Percentiles rank a stretch among this genome's conserved stretches.
Conservation (phyloP, 2,113 vertebrate species). For the Riparia riparia region DNA sequence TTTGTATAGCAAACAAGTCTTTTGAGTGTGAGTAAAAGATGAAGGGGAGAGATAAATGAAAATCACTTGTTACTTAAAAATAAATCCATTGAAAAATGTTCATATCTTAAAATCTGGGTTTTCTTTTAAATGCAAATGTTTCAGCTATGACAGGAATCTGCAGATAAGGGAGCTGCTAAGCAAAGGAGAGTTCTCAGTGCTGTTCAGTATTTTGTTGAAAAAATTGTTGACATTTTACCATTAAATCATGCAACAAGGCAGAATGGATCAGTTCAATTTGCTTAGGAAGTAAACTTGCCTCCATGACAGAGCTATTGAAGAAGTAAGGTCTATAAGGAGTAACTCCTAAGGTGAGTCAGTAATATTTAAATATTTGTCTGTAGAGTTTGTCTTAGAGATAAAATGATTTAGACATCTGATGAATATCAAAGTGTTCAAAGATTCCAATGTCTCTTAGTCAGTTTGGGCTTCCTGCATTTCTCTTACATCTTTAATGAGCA, state of each 20-base stretch:
- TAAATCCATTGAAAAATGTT: conserved; percentile 7
- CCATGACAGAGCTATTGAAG: background rate
- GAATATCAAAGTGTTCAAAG: background rate
- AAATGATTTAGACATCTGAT: background rate
- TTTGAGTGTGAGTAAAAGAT: conserved; percentile 1
- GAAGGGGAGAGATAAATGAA: conserved; percentile 30
- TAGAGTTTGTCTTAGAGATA: background rate
- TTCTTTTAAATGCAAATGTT: conserved; percentile 55
- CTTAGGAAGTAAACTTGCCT: background rate
- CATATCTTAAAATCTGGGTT: background rate
- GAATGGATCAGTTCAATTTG: background rate
- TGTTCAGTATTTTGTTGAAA: background rate
- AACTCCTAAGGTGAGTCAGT: background rate
- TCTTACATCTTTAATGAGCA: background rate
- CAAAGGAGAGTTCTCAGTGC: background rate
- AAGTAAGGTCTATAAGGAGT: background rate
- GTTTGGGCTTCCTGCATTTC: background rate
- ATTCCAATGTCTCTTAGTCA: background rate
- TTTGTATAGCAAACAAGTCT: conserved; percentile 26
- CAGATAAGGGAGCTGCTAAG: conserved; percentile 25
- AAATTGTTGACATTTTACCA: background rate
- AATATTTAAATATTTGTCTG: background rate
- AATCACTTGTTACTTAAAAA: conserved; percentile 12
- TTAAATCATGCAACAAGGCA: background rate
- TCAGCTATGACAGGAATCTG: background rate